phyloP scores from a whole-genome alignment of 2,113 vertebrate genomes.

The Corythoichthys intestinalis region DNA sequence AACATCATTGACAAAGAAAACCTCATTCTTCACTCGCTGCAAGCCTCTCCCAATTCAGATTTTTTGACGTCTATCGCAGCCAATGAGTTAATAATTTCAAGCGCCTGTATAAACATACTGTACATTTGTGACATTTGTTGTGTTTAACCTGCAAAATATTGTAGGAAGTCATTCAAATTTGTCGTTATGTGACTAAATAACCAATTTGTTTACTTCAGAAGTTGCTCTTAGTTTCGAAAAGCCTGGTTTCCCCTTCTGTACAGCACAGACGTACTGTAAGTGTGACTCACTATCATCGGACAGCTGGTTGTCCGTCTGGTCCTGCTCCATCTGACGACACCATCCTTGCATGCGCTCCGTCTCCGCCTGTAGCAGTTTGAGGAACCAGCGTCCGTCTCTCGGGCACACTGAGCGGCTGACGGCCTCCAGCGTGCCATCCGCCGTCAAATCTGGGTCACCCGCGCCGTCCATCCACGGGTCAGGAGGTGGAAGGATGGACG shows the following conservation, averaged over 20 bases:
- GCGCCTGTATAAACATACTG: no score
- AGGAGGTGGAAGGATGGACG: conserved; percentile 93
- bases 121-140: no score
- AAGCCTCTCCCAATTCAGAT: no score
- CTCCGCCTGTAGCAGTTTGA: conserved; percentile 95
- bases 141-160: no score
- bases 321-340: conserved; percentile 94
- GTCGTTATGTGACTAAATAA: no score
- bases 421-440: conserved; percentile 21
- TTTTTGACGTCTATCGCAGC: no score
- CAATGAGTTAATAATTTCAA: no score
- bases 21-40: no score
- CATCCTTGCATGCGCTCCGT: conserved; percentile 98
- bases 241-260: background rate
- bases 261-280: background rate
- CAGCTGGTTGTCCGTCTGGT: conserved; percentile 85
- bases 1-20: no score
- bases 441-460: conserved; percentile 71
- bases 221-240: background rate
- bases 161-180: no score
- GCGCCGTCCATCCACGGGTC: conserved; percentile 97
- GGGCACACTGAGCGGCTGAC: conserved; percentile 81
- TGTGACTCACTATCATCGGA: conserved; percentile 87
- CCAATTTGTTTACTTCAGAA: background rate
- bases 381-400: conserved; percentile 95